Percentiles rank a stretch among this genome's conserved stretches.
Conservation (phyloP, 2,888 invertebrate species). For the Diaprepes abbreviatus region DNA sequence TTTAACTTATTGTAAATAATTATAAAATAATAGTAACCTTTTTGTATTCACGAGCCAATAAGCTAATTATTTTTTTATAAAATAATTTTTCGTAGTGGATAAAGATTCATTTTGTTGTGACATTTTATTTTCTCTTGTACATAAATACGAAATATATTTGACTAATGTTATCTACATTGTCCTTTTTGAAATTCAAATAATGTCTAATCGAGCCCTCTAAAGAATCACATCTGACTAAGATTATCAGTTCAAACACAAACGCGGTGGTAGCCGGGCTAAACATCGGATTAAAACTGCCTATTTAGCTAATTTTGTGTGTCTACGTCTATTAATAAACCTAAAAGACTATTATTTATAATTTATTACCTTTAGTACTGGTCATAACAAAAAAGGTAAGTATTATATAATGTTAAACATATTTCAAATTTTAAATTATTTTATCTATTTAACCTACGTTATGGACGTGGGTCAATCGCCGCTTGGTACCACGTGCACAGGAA, state of each 20-base stretch:
- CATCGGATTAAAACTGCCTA: background rate
- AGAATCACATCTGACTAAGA: background rate
- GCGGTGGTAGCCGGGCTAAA: background rate
- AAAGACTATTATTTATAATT: background rate
- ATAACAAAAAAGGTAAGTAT: background rate
- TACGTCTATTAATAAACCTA: background rate
- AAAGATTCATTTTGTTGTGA: too few species aligned
- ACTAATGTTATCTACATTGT: background rate
- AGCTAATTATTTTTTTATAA: too few species aligned
- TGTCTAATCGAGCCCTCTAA: constrained; percentile 2
- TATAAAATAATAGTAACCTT: too few species aligned
- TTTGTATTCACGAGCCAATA: too few species aligned
- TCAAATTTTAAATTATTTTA: background rate
- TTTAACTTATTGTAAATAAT: too few species aligned
- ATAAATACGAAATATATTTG: too few species aligned
- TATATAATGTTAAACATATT: background rate
- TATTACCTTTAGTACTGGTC: background rate
- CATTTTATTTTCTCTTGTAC: too few species aligned
- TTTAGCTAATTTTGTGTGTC: background rate
- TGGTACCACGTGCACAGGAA: background rate
- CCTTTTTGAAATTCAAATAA: constrained; percentile 12
- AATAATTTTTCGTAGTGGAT: too few species aligned
- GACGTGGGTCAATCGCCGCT: constrained; percentile 11
- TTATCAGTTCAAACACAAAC: background rate
- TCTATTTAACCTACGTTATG: background rate